Evolutionary conservation across 2,113 vertebrate genomes (phyloP).

Genomic region (Nesogale talazaci): DNA sequence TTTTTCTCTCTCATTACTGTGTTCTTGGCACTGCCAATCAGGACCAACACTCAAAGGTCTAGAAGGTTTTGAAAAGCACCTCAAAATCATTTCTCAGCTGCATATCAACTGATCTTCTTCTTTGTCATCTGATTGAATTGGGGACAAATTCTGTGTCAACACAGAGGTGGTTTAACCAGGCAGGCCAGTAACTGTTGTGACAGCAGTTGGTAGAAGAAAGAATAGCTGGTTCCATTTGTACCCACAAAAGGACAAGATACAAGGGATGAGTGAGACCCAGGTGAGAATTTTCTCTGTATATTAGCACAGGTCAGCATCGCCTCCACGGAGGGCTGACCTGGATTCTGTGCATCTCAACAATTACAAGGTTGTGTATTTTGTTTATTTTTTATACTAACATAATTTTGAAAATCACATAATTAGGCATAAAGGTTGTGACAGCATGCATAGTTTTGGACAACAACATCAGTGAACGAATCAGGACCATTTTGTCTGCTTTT

Average conservation of each 20-base stretch:
- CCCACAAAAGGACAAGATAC: slow-evolving; percentile 6
- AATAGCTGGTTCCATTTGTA: neutral
- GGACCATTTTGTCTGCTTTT: neutral
- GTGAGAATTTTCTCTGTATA: neutral
- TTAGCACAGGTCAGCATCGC: neutral
- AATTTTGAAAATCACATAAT: slow-evolving; percentile 54
- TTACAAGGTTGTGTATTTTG: neutral
- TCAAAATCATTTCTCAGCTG: slow-evolving; percentile 42
- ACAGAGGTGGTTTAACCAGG: slow-evolving; percentile 32
- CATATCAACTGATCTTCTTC: slow-evolving; percentile 28
- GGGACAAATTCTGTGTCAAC: slow-evolving; percentile 31
- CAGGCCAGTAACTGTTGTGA: slow-evolving; percentile 22
- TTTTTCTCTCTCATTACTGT: neutral
- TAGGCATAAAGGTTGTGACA: neutral
- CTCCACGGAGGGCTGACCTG: neutral
- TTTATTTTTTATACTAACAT: slow-evolving; percentile 6
- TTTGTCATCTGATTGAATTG: slow-evolving; percentile 39
- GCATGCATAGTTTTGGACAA: slow-evolving; percentile 5
- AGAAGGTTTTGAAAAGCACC: slow-evolving; percentile 49
- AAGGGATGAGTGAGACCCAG: neutral
- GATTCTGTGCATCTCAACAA: neutral
- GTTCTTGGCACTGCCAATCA: neutral
- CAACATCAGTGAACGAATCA: slow-evolving; percentile 23
- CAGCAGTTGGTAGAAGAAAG: neutral
- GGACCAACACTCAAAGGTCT: neutral